phyloP scores from a whole-genome alignment of 2,888 invertebrate species.

The Invenusta paracnida region DNA sequence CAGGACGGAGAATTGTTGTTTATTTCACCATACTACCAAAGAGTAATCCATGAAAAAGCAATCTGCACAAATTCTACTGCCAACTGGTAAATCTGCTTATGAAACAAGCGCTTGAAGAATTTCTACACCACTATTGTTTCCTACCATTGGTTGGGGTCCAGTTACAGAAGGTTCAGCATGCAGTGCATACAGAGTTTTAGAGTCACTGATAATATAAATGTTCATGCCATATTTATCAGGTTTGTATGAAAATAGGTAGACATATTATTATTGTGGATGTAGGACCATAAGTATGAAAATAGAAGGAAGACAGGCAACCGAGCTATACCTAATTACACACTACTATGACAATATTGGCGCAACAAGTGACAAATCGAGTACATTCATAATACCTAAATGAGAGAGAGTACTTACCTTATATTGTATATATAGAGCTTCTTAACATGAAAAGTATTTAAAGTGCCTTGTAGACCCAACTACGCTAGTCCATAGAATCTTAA shows the following conservation, averaged over 20 bases:
- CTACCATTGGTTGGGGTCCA: background rate
- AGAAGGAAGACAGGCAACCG: too few species aligned
- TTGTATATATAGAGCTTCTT: too few species aligned
- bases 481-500: background rate
- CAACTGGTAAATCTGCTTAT: background rate
- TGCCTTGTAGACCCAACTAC: background rate
- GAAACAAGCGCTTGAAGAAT: background rate
- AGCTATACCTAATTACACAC: too few species aligned
- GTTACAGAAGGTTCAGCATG: background rate
- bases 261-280: too few species aligned
- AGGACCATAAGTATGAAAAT: too few species aligned
- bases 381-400: background rate
- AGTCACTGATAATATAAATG: background rate
- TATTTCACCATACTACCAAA: background rate
- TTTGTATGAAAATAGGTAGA: too few species aligned
- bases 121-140: background rate
- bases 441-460: background rate
- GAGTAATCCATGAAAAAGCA: background rate
- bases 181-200: background rate
- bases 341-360: too few species aligned
- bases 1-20: background rate
- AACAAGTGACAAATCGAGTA: too few species aligned
- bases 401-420: background rate
- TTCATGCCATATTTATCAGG: background rate
- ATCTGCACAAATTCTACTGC: background rate